Evolutionary conservation across 2,113 vertebrate species (phyloP), one percentile per base, ranked within the genome.

Genomic region (Tenebrosternarchus preto): DNA sequence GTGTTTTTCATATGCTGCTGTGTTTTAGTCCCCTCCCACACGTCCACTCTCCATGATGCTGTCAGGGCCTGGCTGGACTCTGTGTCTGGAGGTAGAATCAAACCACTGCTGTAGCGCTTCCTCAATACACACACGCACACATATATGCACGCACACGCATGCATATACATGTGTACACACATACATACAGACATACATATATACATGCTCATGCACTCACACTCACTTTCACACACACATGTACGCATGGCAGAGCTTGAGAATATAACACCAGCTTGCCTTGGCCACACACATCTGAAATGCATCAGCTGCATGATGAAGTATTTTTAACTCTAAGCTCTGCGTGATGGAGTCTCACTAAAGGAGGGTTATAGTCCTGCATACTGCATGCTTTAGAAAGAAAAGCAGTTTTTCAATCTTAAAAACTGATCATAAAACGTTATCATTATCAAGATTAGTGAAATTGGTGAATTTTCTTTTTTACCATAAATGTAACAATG

Each of bases 61-160:
- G 96, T 99, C 90, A 94, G 95, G 94, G 96, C 97, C 93, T 99
- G 98, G 98, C 94, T 99, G 96, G 96, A 98, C 90, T 95, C 96
- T 50, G 90, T 98, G 91, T 94, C 96, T 83, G 94, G 96, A 99
- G 98, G 98, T 98, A 98, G 97, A 93, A 76, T 87, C 87, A 90
- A 91, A 75, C 79, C 70, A 86, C 84, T 31, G 87, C 29, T 73
- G 29, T 24, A 61, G 20, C 31, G 81, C 69, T 80, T 33, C 1
- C 31, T 33, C 12, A 50, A 25, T 19, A 66, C 73, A 72, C 86
- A 83, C 83, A 78, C 80, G 31, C 36, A 33, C 80, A 60, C 27
- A 85, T 31, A 70, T 82, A 73, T 3, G 11, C 24, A 67, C 74
- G 1, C 39, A 6, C 25, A 25, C 67, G 83, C 63, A 66, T 31